Base-by-base conservation (phyloP, 2,797 vertebrate species). In the Rhynchotus rufescens region DNA sequence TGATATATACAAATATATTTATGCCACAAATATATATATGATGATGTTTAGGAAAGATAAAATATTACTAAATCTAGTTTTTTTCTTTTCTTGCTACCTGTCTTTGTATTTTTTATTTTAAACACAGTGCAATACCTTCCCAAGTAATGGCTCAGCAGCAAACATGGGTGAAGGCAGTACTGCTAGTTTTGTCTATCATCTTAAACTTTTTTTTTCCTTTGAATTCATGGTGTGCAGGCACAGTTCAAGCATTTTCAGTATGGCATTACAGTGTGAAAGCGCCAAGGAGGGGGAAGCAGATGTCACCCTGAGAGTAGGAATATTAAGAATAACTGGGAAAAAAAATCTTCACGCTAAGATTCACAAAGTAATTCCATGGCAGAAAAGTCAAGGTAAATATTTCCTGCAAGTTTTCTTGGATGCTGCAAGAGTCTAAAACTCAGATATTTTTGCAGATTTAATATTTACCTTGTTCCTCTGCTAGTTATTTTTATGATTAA, bases 321-420 rank as follows among this genome's bases (percentile, higher is more conserved):
- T 95, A 80, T 81, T 76, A 88, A 96, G 54, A 94, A 92, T 90
- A 95, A 94, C 91, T 64, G 38, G 34, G 66, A 56, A 88, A 84
- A 92, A 92, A 19, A 10, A 81, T 90, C 80, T 93, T 97, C 85
- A 94, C 94, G 86, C 42, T 94, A 94, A 95, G 76, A 94, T 61
- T 96, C 89, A 94, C 59, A 90, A 96, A 95, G 60, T 88, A 96
- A 97, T 96, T 96, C 82, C 67, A 93, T 84, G n/a, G 76, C 67
- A 67, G 30, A 88, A 84, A 89, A 92, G 38, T 84, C 76, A 89
- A 95, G 52, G 72, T 84, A 96, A 97, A 95, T 96, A 95, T 96
- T 94, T 96, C 64, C 68, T 93, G 40, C 32, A 94, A 84, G 22
- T 90, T 96, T 92, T 89, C 82, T 89, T 95, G 86, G 49, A 95